phyloP scores from a whole-genome alignment of 2,797 vertebrate species.

The Notolepis coatsorum region DNA sequence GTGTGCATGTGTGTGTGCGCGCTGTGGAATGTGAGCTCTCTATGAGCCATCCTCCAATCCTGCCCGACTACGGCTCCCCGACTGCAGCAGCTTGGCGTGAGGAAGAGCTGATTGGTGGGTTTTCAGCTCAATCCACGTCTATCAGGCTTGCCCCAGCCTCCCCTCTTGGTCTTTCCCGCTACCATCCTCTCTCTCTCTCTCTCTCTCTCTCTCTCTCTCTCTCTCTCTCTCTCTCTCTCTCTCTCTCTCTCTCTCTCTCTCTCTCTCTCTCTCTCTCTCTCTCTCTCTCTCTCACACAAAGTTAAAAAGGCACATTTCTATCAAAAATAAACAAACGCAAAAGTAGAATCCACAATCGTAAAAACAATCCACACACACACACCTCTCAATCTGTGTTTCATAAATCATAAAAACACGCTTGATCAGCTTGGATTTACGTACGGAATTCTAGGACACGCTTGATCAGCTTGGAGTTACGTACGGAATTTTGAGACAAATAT shows the following conservation, averaged over 20 bases:
- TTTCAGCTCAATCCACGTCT: conserved; percentile 57
- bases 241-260: neutral
- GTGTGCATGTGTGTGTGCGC: conserved; percentile 42
- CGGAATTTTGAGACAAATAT: too few species aligned
- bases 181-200: conserved; percentile 36
- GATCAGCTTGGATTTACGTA: too few species aligned
- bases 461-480: too few species aligned
- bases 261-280: neutral
- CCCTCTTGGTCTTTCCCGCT: conserved; percentile 39
- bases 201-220: conserved; percentile 37
- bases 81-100: conserved; percentile 78
- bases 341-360: too few species aligned
- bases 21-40: conserved; percentile 56
- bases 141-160: conserved; percentile 60
- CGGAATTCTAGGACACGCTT: too few species aligned
- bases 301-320: too few species aligned
- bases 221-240: conserved; percentile 22
- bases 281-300: conserved; percentile 14
- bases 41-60: conserved; percentile 73
- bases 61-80: conserved; percentile 68
- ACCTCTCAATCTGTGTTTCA: too few species aligned
- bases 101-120: conserved; percentile 82
- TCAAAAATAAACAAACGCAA: too few species aligned
- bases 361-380: too few species aligned
- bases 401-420: too few species aligned